Evolutionary conservation across 2,888 invertebrate species (phyloP).

Genomic region (Acanthococcus lagerstroemiae): DNA sequence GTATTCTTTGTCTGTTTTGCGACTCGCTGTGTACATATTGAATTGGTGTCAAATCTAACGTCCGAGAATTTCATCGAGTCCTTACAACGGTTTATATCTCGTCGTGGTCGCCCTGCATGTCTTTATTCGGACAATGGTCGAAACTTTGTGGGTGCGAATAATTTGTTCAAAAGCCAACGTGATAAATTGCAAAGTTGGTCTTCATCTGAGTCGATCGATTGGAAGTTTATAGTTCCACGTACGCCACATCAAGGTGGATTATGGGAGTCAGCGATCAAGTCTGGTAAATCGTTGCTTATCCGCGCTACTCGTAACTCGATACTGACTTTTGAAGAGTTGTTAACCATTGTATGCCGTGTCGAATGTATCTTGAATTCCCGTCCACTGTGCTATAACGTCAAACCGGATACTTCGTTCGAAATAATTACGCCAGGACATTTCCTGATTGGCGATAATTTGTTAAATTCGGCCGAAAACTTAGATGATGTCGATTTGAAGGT

Average conservation of each 20-base stretch:
- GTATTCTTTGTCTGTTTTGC: constrained; percentile 17
- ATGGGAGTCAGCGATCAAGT: constrained; percentile 31
- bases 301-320: neutral
- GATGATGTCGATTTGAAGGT: neutral
- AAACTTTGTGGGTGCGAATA: constrained; percentile 34
- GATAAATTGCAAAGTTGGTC: neutral
- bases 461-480: neutral
- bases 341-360: neutral
- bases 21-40: constrained; percentile 8
- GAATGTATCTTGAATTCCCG: constrained; percentile 5
- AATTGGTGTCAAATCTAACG: constrained; percentile 3
- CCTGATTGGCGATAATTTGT: neutral
- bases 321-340: constrained; percentile 2
- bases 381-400: neutral
- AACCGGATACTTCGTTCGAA: no score
- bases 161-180: neutral
- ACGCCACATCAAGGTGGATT: constrained; percentile 30
- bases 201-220: constrained; percentile 29
- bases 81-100: constrained; percentile 10
- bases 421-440: neutral
- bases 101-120: constrained; percentile 17
- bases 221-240: constrained; percentile 35
- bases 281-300: constrained; percentile 10
- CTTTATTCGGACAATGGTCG: constrained; percentile 34
- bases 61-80: constrained; percentile 7